phyloP scores from a whole-genome alignment of 1,140 invertebrate genomes.

The Venustaconcha ellipsiformis region DNA sequence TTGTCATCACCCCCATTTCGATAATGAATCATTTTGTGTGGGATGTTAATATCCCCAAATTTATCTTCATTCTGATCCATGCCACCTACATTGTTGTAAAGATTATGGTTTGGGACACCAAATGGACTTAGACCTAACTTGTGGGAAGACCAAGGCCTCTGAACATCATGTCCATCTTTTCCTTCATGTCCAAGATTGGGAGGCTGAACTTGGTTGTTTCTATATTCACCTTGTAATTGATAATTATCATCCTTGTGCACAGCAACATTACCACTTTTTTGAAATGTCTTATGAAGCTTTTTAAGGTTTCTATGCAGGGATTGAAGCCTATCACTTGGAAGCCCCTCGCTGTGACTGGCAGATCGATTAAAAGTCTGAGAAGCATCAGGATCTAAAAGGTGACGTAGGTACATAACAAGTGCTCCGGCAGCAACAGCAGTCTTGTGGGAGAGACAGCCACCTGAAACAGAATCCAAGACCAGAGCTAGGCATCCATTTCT shows the following conservation, averaged over 20 bases:
- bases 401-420: constrained; percentile 59
- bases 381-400: constrained; percentile 51
- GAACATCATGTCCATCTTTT: constrained; percentile 29
- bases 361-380: constrained; percentile 26
- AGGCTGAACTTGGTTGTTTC: constrained; percentile 10
- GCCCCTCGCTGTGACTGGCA: constrained; percentile 8
- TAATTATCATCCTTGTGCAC: constrained; percentile 32
- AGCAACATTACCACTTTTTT: constrained; percentile 27
- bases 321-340: constrained; percentile 11
- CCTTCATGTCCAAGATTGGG: constrained; percentile 15
- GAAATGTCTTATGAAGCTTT: constrained; percentile 13
- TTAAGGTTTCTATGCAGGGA: constrained; percentile 11
- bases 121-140: neutral
- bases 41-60: constrained; percentile 20
- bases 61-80: constrained; percentile 20
- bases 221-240: constrained; percentile 32
- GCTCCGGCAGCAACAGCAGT: constrained; percentile 62
- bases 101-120: constrained; percentile 31
- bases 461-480: constrained; percentile 32
- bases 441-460: constrained; percentile 61
- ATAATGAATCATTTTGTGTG: constrained; percentile 26
- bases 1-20: constrained; percentile 26
- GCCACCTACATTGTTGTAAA: constrained; percentile 26
- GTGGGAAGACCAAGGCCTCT: constrained; percentile 9
- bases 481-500: no score